These are phyloP conservation scores for Phaonia tiefii DNA, from an alignment of 2,888 invertebrate genomes.

Conservation along the genomic window DNA sequence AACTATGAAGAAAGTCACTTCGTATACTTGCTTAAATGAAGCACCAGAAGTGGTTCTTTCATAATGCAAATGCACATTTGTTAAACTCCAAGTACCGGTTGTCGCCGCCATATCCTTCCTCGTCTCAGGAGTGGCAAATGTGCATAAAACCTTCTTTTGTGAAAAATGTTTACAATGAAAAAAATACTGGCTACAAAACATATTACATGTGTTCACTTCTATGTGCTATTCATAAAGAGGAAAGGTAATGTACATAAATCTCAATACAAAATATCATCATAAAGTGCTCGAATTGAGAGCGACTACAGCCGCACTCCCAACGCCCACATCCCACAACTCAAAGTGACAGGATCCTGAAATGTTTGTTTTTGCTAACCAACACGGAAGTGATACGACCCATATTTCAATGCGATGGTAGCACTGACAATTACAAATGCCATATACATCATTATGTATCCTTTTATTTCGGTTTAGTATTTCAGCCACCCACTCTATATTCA, in stretches of 20 bases:
- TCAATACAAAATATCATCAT: conserved; percentile 52
- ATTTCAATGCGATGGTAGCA: conserved; percentile 38
- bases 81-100: too few species aligned
- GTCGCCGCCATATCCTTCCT: too few species aligned
- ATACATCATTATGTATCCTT: neutral
- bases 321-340: neutral
- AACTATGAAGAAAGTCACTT: neutral
- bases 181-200: too few species aligned
- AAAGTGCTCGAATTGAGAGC: neutral
- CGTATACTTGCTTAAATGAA: neutral
- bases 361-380: conserved; percentile 55
- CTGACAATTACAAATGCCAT: neutral
- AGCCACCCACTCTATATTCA: too few species aligned
- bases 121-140: neutral
- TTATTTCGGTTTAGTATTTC: conserved; percentile 18
- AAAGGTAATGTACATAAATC: conserved; percentile 61
- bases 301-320: too few species aligned
- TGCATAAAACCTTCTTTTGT: neutral
- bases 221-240: neutral
- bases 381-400: conserved; percentile 64
- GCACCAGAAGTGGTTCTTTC: neutral
- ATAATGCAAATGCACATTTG: neutral
- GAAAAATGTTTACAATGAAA: neutral
- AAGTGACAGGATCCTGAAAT: neutral
- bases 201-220: too few species aligned